These are phyloP conservation scores for Megastigmus dorsalis DNA, from an alignment of 2,888 invertebrate species.

Conservation along the genomic window DNA sequence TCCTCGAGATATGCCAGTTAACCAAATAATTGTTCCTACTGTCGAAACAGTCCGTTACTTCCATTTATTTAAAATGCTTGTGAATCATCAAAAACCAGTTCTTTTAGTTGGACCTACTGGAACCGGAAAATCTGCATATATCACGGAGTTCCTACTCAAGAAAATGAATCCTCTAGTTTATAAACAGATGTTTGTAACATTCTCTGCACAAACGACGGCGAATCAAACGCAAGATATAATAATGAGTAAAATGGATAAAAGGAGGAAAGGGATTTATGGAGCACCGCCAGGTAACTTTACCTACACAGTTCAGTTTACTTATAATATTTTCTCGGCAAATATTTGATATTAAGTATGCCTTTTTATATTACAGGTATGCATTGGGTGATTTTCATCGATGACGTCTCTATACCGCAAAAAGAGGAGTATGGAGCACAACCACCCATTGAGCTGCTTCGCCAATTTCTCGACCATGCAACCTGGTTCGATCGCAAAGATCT, in stretches of 20 bases:
- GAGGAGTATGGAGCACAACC: constrained; percentile 96
- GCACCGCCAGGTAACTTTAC: constrained; percentile 65
- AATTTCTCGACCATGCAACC: constrained; percentile 91
- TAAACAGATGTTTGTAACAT: constrained; percentile 91
- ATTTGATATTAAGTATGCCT: neutral
- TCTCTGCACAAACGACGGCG: constrained; percentile 95
- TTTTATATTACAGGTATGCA: constrained; percentile 79
- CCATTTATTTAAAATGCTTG: constrained; percentile 84
- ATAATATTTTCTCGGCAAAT: constrained; percentile 6
- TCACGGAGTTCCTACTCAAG: constrained; percentile 88
- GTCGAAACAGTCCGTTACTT: constrained; percentile 91
- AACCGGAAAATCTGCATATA: constrained; percentile 95
- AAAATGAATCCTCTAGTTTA: constrained; percentile 85
- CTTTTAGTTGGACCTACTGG: constrained; percentile 96
- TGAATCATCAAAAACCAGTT: constrained; percentile 87
- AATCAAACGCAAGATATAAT: constrained; percentile 96
- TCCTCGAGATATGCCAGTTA: constrained; percentile 91
- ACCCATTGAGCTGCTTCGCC: constrained; percentile 92
- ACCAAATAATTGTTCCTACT: constrained; percentile 95
- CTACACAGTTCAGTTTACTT: no score
- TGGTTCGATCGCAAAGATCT: constrained; percentile 93
- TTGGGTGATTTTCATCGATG: constrained; percentile 94
- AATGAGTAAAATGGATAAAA: constrained; percentile 93
- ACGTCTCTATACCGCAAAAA: constrained; percentile 93
- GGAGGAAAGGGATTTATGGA: constrained; percentile 83